Percentiles rank a stretch among this genome's conserved stretches.
phyloP scores from a whole-genome alignment of 2,888 invertebrate species.

The Callimorpha dominula region DNA sequence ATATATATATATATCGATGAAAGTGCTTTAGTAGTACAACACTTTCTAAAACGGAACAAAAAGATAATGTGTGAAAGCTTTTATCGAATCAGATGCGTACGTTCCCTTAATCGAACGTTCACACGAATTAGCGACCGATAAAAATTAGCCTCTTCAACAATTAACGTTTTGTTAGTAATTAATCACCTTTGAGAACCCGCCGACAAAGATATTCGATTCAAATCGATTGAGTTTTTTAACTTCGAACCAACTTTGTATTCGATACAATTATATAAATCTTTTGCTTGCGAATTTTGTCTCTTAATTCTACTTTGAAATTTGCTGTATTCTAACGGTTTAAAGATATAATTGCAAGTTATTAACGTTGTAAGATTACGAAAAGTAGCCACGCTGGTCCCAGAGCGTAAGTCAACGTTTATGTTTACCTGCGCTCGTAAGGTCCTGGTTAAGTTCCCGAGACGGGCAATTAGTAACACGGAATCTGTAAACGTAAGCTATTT shows the following conservation, averaged over 20 bases:
- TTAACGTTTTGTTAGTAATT: conserved; percentile 58
- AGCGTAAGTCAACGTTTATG: not conserved
- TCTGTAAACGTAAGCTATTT: too few species aligned
- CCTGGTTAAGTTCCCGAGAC: not conserved
- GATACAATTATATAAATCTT: conserved; percentile 24
- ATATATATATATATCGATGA: too few species aligned
- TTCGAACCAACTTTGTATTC: conserved; percentile 42
- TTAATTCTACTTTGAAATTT: conserved; percentile 3
- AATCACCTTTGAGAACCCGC: conserved; percentile 55
- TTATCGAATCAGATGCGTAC: conserved; percentile 32
- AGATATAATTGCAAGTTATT: not conserved
- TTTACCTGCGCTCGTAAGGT: not conserved
- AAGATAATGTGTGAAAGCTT: conserved; percentile 29
- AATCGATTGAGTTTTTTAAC: conserved; percentile 48
- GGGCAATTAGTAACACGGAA: not conserved
- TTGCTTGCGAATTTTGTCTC: conserved; percentile 20
- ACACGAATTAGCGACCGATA: conserved; percentile 51
- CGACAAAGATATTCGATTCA: conserved; percentile 36
- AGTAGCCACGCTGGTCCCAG: not conserved
- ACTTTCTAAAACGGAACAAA: conserved; percentile 22
- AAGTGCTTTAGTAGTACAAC: not conserved
- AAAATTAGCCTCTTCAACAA: conserved; percentile 49
- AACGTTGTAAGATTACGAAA: not conserved
- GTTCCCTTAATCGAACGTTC: conserved; percentile 27
- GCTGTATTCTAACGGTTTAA: conserved; percentile 8